Conservation (phyloP, 2,888 invertebrate species). For the Leptinotarsa rubiginosa region DNA sequence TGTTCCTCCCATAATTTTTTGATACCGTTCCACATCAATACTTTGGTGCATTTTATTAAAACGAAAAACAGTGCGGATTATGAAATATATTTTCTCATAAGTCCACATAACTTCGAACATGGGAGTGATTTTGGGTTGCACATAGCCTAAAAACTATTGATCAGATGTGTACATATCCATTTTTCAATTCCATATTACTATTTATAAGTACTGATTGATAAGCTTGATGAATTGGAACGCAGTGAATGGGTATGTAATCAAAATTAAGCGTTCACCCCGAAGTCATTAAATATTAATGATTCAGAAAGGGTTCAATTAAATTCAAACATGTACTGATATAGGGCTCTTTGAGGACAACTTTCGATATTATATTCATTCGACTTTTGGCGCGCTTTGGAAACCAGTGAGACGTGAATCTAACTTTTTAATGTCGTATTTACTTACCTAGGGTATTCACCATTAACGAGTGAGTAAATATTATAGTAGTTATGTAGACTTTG, state of each 20-base stretch:
- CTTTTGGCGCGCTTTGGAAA: constrained; percentile 8
- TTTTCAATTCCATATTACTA: neutral
- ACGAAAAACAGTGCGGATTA: too few species aligned
- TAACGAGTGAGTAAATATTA: constrained; percentile 8
- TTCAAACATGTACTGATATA: constrained; percentile 23
- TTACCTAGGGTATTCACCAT: constrained; percentile 13
- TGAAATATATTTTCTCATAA: neutral
- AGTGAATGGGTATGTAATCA: constrained; percentile 5
- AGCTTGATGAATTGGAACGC: constrained; percentile 10
- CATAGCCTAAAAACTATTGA: neutral
- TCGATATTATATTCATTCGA: constrained; percentile 25
- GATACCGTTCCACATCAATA: too few species aligned
- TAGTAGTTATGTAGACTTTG: neutral
- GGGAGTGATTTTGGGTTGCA: neutral
- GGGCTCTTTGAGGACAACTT: constrained; percentile 25
- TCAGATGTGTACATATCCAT: neutral
- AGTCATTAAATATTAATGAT: constrained; percentile 28
- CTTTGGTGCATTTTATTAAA: too few species aligned
- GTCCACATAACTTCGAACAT: neutral
- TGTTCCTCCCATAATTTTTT: too few species aligned
- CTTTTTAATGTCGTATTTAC: constrained; percentile 7
- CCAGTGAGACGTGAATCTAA: constrained; percentile 11
- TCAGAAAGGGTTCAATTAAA: constrained; percentile 33
- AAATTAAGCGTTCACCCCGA: constrained; percentile 20
- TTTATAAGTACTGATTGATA: neutral